A percentile compares a stretch with the other conserved stretches of the same genome.
These are phyloP conservation scores for Gobiocypris rarus DNA, from an alignment of 2,113 vertebrate genomes.

Conservation along the genomic window DNA sequence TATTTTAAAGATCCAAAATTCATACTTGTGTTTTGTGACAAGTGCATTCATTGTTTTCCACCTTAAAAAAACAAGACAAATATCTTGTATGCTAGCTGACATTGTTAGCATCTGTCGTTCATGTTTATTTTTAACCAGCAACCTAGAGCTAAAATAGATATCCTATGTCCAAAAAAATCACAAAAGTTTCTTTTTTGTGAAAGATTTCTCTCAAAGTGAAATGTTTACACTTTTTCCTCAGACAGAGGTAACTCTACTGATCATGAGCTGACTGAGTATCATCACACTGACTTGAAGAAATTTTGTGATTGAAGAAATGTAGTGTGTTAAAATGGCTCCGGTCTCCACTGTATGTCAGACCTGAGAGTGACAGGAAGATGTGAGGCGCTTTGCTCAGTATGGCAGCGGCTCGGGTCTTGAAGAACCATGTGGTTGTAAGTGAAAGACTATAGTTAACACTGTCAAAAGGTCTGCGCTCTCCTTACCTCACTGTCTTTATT, in stretches of 20 bases:
- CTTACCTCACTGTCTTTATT: slow-evolving; percentile 27
- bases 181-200: neutral
- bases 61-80: neutral
- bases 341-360: neutral
- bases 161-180: neutral
- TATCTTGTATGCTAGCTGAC: neutral
- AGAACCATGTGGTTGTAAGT: slow-evolving; percentile 65
- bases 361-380: slow-evolving; percentile 10
- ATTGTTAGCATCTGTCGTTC: neutral
- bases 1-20: neutral
- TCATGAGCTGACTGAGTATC: neutral
- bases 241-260: slow-evolving; percentile 1
- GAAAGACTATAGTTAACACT: slow-evolving; percentile 65
- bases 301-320: slow-evolving; percentile 18
- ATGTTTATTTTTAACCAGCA: slow-evolving; percentile 27
- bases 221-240: neutral
- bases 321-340: neutral
- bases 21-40: neutral
- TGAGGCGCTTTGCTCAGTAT: neutral
- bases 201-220: neutral
- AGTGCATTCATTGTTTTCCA: neutral
- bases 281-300: slow-evolving; percentile 9
- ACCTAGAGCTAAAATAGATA: slow-evolving; percentile 25
- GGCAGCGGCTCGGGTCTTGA: neutral
- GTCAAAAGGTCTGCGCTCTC: slow-evolving; percentile 52